Evolutionary conservation across 1,140 invertebrate species (phyloP), one percentile per base, ranked within the genome.

Genomic region (Hycleus cichorii): DNA sequence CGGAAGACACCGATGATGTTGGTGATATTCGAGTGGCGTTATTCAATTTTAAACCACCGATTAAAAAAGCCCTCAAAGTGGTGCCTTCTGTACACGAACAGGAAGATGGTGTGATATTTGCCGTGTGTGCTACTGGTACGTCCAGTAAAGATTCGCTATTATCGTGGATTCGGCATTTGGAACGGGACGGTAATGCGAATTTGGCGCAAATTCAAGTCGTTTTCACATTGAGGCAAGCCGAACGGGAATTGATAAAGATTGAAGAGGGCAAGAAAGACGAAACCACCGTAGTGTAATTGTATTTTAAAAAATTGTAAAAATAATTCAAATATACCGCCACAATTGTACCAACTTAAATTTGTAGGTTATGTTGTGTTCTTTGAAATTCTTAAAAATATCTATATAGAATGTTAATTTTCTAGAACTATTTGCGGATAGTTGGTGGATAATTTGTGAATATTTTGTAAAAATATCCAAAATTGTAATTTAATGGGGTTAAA

Each of bases 81-180:
- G 75, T 77, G 59, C 80, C 81, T 9, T 82, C 83, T 8, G 82
- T 96, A 3, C 95, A 98, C 73, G 90, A 97, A 74, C 93, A 98
- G 76, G 83, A 91, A 38, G 93, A 98, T 75, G 91, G 91, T n/a
- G 90, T 87, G 0, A 88, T 97, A 65, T 82, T 93, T 62, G 87
- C 86, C 5, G 77, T 95, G 25, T 74, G 73, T 65, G 71, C 66
- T 64, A 72, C 76, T 72, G 92, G 94, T 57, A 89, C 89, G n/a
- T 92, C 89, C 7, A 87, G 85, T 39, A 84, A 90, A 77, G 91
- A 96, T 76, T 95, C 93, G 1, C 73, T 97, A 2, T 72, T 95
- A 12, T 93, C 91, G 0, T 98, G 95, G 95, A 87, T 98, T 66
- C 81, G 92, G 56, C 82, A 89, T 69, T 73, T 98, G 45, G 86